Base-by-base conservation (phyloP, 2,888 invertebrate genomes). In the Carterocephalus palaemon region DNA sequence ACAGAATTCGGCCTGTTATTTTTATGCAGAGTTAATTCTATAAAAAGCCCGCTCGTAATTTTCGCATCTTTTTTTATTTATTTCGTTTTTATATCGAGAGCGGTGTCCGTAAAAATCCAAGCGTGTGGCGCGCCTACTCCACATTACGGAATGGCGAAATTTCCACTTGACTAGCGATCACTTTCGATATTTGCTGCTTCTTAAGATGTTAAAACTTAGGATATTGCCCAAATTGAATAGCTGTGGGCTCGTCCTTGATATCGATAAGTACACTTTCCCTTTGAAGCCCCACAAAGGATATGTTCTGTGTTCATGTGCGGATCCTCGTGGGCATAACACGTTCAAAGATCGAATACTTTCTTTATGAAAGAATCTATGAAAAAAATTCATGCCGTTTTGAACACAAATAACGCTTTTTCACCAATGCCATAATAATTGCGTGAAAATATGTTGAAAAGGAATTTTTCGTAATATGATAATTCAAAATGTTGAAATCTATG, bases 61-160 rank as follows among this genome's bases (percentile, higher is more conserved):
- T n/a, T n/a, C n/a, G n/a, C n/a, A n/a, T n/a, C n/a, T n/a, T n/a
- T n/a, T n/a, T n/a, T n/a, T n/a, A n/a, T n/a, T n/a, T n/a, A n/a
- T n/a, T n/a, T n/a, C n/a, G n/a, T n/a, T n/a, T n/a, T n/a, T n/a
- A n/a, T n/a, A n/a, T n/a, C n/a, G n/a, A n/a, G n/a, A n/a, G n/a
- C n/a, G n/a, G n/a, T n/a, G n/a, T n/a, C n/a, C n/a, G n/a, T n/a
- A 4, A 15, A 9, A 37, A 17, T 9, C 15, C 1, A 16, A 16
- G 2, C 5, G 29, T 7, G 16, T 42, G 42, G 42, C 4, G 8
- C 20, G 4, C 34, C 20, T 42, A 28, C 10, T 8, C 52, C 24
- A 67, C 66, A 71, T 75, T 74, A 74, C 65, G 72, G 66, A 65
- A 64, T 57, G 54, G 60, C 68, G 66, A 65, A 67, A 69, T 70